Evolutionary conservation across 2,797 vertebrate genomes (phyloP), one percentile per base, ranked within the genome.

Genomic region (Cossypha heuglini): DNA sequence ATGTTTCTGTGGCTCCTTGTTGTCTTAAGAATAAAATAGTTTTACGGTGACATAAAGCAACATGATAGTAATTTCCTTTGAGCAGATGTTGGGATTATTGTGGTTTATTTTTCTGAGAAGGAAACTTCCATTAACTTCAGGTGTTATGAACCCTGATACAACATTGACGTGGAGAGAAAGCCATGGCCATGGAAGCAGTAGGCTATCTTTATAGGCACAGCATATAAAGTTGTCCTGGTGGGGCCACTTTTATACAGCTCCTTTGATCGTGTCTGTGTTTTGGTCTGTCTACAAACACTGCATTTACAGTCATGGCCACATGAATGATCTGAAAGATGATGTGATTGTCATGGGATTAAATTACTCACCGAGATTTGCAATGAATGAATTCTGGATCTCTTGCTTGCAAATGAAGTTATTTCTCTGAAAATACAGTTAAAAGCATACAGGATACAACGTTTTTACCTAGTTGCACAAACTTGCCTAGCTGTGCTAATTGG

Each of bases 11-110:
- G 1, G 17, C 45, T 75, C 40, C 14, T 72, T 54, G 28, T 78
- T 45, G 33, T 73, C 66, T 62, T 51, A 90, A 82, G 94, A 96
- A 84, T 88, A 82, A 79, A 95, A 52, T 57, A 25, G 40, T 93
- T 88, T 62, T 72, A 49, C 63, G 77, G 16, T 86, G 76, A 72
- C 11, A 8, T 43, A 80, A 71, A 92, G 40, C 37, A 87, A 29
- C 7, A 5, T 42, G 16, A 52, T 52, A 38, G 31, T 86, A 25
- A 57, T 93, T 96, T 71, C 24, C 40, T 51, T 80, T 72, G 20
- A 89, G 77, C 45, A 88, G 69, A 67, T 48, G n/a, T 45, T 89
- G 73, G 48, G 49, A 80, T 89, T 66, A 25, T 35, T 13, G 4
- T 35, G 6, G 45, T 0, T 93, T 63, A 10, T 38, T 59, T 77